Conservation (phyloP, 2,113 vertebrate genomes). For the Cebidichthys violaceus region DNA sequence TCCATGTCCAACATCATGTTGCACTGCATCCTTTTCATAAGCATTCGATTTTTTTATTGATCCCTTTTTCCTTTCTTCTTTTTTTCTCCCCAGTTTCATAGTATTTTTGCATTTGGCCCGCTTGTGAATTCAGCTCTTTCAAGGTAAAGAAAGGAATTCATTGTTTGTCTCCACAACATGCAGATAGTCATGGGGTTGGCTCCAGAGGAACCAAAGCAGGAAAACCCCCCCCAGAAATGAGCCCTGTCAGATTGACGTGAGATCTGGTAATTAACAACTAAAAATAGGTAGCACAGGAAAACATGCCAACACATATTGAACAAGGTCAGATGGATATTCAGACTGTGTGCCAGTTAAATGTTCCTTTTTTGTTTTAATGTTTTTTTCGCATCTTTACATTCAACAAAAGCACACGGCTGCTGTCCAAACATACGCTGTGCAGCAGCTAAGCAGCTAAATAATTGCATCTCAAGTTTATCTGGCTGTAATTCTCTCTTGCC, state of each 20-base stretch:
- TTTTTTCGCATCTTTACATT: conserved; percentile 10
- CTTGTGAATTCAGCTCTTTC: not conserved
- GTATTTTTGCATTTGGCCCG: not conserved
- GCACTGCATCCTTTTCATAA: conserved; percentile 2
- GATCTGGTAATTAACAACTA: conserved; percentile 3
- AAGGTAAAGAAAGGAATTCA: conserved; percentile 16
- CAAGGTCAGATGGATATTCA: conserved; percentile 14
- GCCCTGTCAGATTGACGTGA: conserved; percentile 32
- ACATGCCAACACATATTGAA: not conserved
- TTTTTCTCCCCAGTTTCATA: not conserved
- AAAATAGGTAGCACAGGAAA: conserved; percentile 15
- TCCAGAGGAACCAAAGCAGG: conserved; percentile 21
- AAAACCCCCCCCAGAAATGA: conserved; percentile 2
- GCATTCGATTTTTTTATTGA: not conserved
- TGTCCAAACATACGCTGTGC: not conserved
- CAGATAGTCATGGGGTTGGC: conserved; percentile 8
- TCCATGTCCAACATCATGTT: conserved; percentile 35
- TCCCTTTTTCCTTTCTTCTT: not conserved
- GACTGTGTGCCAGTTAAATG: conserved; percentile 11
- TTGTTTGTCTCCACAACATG: conserved; percentile 25
- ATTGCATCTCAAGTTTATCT: conserved; percentile 27
- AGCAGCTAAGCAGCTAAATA: conserved; percentile 21
- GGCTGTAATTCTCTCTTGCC: conserved; percentile 19
- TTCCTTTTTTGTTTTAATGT: conserved; percentile 7
- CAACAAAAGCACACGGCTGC: conserved; percentile 3